These are phyloP conservation scores for Microplitis demolitor DNA, from an alignment of 1,140 invertebrate species.

Conservation along the genomic window DNA sequence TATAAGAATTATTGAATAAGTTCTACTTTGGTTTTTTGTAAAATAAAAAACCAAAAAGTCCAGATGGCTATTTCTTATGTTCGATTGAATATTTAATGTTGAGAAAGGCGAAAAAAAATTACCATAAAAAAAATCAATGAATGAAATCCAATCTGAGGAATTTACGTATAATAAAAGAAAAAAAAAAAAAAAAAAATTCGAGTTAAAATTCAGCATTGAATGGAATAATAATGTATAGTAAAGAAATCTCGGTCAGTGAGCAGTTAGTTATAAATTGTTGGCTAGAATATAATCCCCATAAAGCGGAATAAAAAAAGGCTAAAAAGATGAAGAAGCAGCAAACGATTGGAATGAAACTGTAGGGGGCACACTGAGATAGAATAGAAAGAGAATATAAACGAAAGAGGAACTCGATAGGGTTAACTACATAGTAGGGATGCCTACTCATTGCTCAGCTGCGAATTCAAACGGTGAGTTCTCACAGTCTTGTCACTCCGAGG, in stretches of 20 bases:
- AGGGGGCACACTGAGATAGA: background rate
- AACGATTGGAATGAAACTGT: background rate
- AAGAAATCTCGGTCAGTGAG: slow-evolving; percentile 22
- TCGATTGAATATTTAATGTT: too few species aligned
- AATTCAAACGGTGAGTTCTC: slow-evolving; percentile 24
- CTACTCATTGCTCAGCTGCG: slow-evolving; percentile 18
- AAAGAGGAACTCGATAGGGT: background rate
- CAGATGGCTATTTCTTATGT: too few species aligned
- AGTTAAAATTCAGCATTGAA: background rate
- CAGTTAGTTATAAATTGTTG: slow-evolving; percentile 12
- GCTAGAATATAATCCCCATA: background rate
- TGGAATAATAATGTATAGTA: background rate
- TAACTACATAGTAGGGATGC: background rate
- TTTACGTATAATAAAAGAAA: too few species aligned
- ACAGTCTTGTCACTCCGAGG: slow-evolving; percentile 26
- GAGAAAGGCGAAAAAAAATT: too few species aligned
- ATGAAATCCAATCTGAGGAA: too few species aligned
- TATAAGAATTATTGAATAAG: too few species aligned
- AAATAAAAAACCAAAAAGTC: too few species aligned
- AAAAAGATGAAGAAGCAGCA: background rate
- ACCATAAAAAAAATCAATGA: too few species aligned
- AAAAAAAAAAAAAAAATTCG: too few species aligned
- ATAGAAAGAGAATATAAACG: background rate
- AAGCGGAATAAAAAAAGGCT: background rate
- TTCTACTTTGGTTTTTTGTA: too few species aligned